A percentile compares a stretch with the other conserved stretches of the same genome.
These are phyloP conservation scores for Clarias gariepinus DNA, from an alignment of 2,113 vertebrate genomes.

Conservation along the genomic window DNA sequence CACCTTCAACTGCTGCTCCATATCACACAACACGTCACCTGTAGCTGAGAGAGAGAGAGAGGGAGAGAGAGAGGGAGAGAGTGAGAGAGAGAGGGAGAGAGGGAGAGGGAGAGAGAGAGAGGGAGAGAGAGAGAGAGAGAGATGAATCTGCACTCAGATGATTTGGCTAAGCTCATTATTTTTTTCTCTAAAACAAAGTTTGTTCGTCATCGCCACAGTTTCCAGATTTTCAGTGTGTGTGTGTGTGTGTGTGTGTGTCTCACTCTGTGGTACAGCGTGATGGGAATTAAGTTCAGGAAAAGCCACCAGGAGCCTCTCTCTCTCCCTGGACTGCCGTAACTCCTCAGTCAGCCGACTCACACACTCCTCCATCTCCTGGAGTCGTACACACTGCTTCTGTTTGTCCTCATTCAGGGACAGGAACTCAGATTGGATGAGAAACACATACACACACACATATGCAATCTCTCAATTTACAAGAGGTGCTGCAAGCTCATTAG, in stretches of 20 bases:
- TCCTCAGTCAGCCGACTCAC: slow-evolving; percentile 66
- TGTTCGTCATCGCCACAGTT: too few species aligned
- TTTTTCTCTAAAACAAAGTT: too few species aligned
- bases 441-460: not conserved
- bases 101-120: too few species aligned
- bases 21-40: slow-evolving; percentile 78
- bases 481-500: not conserved
- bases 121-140: too few species aligned
- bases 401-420: slow-evolving; percentile 74
- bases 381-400: slow-evolving; percentile 65
- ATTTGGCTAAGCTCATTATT: too few species aligned
- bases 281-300: slow-evolving; percentile 82
- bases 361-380: slow-evolving; percentile 61
- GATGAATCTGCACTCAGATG: too few species aligned
- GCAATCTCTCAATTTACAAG: not conserved
- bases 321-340: slow-evolving; percentile 69
- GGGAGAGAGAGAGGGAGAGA: too few species aligned
- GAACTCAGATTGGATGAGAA: slow-evolving; percentile 69
- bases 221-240: not conserved
- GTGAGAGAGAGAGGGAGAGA: too few species aligned
- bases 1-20: slow-evolving; percentile 86
- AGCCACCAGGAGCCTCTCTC: slow-evolving; percentile 82
- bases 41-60: slow-evolving; percentile 75
- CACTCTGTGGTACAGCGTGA: slow-evolving; percentile 78
- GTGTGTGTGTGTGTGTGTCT: slow-evolving; percentile 51